phyloP scores from a whole-genome alignment of 2,888 invertebrate genomes.

The Arrhopalites spinosus region DNA sequence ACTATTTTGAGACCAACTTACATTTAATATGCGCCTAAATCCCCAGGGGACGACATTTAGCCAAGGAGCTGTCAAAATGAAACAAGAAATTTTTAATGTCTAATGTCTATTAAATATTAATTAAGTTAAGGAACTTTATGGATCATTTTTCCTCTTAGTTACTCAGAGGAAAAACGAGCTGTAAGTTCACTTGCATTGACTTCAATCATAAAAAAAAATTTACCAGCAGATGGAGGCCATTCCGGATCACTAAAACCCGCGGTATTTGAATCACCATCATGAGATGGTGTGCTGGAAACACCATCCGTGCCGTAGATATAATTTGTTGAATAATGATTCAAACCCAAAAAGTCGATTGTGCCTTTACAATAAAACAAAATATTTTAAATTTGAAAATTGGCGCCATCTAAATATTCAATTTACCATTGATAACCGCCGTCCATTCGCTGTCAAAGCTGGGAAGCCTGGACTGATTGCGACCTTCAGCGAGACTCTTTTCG shows the following conservation, averaged over 20 bases:
- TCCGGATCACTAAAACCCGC: conserved; percentile 40
- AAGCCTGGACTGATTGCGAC: conserved; percentile 43
- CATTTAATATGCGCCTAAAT: conserved; percentile 45
- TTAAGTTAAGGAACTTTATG: no score
- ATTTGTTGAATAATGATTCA: conserved; percentile 51
- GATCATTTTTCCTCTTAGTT: no score
- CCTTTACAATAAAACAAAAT: no score
- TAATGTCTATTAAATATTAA: no score
- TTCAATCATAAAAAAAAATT: no score
- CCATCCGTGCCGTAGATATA: conserved; percentile 34
- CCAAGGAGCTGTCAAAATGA: conserved; percentile 55
- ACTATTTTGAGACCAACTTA: no score
- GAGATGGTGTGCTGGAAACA: conserved; percentile 1
- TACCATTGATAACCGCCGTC: conserved; percentile 46
- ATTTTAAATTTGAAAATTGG: no score
- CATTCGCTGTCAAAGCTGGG: conserved; percentile 45
- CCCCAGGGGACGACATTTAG: conserved; percentile 52
- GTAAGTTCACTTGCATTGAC: no score
- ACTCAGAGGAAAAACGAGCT: no score
- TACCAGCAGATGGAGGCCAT: conserved; percentile 42
- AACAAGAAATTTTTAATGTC: no score
- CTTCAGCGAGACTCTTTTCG: conserved; percentile 43
- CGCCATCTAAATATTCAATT: no score
- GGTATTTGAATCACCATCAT: conserved; percentile 31
- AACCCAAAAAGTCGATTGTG: conserved; percentile 50